phyloP scores from a whole-genome alignment of 64 coral and sea anemone genomes.

The Platygyra sinensis region DNA sequence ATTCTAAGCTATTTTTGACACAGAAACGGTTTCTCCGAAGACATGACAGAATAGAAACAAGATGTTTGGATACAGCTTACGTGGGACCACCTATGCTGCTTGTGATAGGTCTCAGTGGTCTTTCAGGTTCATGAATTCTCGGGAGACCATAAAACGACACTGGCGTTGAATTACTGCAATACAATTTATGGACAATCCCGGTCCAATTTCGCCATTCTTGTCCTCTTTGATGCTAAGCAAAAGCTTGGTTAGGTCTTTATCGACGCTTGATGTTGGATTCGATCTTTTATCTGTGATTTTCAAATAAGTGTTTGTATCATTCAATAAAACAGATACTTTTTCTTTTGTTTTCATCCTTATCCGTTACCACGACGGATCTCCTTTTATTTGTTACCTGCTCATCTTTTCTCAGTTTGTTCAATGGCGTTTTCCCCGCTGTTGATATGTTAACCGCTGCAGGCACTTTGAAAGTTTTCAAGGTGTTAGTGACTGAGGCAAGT shows the following conservation, averaged over 20 bases:
- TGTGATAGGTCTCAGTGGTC: neutral
- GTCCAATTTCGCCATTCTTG: neutral
- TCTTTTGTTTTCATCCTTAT: neutral
- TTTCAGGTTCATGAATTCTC: neutral
- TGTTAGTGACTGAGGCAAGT: neutral
- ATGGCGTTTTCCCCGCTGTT: neutral
- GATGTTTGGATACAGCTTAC: neutral
- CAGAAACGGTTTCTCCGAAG: neutral
- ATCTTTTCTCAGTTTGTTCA: conserved; percentile 5
- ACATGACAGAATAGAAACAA: neutral
- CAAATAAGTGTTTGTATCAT: conserved; percentile 30
- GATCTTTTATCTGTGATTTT: neutral
- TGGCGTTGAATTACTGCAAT: neutral
- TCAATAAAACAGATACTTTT: neutral
- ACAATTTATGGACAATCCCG: neutral
- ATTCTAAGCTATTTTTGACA: neutral
- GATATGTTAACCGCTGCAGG: neutral
- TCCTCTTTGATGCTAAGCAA: neutral
- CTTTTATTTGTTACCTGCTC: conserved; percentile 22
- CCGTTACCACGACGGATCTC: conserved; percentile 14
- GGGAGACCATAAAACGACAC: neutral
- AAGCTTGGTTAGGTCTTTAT: neutral
- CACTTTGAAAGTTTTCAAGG: neutral
- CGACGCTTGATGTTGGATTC: conserved; percentile 10
- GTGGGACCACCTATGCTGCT: neutral